phyloP scores from a whole-genome alignment of 2,113 vertebrate species.

The Diadophis punctatus region DNA sequence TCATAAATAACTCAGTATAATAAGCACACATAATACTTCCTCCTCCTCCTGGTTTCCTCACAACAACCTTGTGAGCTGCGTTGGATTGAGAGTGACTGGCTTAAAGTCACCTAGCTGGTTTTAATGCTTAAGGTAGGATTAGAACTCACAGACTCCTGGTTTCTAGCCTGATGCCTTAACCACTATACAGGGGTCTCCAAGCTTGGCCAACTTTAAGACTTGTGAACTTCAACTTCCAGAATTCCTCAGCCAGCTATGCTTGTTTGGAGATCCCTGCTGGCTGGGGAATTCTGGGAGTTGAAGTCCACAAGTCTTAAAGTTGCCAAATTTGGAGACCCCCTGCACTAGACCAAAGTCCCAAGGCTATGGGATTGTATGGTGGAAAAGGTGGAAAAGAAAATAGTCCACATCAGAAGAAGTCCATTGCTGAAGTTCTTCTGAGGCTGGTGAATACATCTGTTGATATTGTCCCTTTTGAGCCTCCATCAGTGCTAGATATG shows the following conservation, averaged over 20 bases:
- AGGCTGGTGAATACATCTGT: neutral
- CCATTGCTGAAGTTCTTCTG: neutral
- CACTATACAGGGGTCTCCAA: no score
- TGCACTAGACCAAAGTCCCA: neutral
- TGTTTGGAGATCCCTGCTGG: no score
- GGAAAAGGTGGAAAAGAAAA: neutral
- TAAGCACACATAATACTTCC: neutral
- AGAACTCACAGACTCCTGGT: no score
- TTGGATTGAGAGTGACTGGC: neutral
- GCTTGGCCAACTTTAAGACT: no score
- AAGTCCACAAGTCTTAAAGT: no score
- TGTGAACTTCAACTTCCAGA: no score
- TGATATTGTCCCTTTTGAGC: neutral
- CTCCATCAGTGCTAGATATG: neutral
- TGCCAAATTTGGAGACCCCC: no score
- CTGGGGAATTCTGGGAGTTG: no score
- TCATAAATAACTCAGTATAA: neutral
- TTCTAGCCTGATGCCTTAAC: no score
- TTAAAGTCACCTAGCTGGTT: neutral
- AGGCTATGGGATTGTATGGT: neutral
- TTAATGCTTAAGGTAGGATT: neutral
- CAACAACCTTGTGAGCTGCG: neutral
- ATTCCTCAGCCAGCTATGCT: no score
- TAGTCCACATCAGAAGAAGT: neutral
- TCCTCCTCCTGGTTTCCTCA: neutral